Conservation (phyloP, 2,113 vertebrate species). For the Tachysurus vachellii region DNA sequence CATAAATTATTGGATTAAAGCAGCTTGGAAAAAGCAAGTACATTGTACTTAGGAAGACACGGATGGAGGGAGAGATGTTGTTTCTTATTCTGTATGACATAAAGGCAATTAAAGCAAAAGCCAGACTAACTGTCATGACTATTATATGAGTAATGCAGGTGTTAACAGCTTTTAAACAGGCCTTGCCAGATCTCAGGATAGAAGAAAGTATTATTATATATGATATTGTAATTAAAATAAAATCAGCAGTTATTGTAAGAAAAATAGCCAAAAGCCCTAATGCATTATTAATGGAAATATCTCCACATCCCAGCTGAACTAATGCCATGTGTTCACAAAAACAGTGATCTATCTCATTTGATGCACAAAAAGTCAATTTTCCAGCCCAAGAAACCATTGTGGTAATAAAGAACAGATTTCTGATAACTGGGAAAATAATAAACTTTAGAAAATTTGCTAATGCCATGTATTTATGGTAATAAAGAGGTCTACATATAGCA, state of each 20-base stretch:
- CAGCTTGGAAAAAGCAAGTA: conserved; percentile 54
- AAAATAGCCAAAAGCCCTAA: conserved; percentile 38
- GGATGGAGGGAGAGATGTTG: conserved; percentile 4
- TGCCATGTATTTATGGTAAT: conserved; percentile 48
- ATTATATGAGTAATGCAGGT: conserved; percentile 71
- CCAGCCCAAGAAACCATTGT: conserved; percentile 28
- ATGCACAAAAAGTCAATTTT: conserved; percentile 26
- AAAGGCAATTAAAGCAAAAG: conserved; percentile 46
- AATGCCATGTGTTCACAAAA: conserved; percentile 47
- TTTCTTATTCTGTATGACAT: conserved; percentile 58
- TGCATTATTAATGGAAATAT: conserved; percentile 29
- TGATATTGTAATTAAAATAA: conserved; percentile 59
- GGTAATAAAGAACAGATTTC: conserved; percentile 22
- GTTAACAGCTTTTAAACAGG: conserved; percentile 62
- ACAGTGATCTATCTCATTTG: conserved; percentile 44
- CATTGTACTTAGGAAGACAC: conserved; percentile 59
- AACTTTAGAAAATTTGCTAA: conserved; percentile 37
- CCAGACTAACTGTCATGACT: conserved; percentile 59
- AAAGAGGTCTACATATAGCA: conserved; percentile 62
- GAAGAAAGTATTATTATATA: conserved; percentile 60
- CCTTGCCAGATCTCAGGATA: conserved; percentile 50
- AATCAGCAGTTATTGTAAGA: conserved; percentile 30
- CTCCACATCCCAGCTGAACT: conserved; percentile 21
- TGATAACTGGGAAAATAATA: conserved; percentile 12
- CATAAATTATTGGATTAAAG: conserved; percentile 62